Conservation (phyloP, 2,888 invertebrate genomes). For the Petrophora chlorosata region DNA sequence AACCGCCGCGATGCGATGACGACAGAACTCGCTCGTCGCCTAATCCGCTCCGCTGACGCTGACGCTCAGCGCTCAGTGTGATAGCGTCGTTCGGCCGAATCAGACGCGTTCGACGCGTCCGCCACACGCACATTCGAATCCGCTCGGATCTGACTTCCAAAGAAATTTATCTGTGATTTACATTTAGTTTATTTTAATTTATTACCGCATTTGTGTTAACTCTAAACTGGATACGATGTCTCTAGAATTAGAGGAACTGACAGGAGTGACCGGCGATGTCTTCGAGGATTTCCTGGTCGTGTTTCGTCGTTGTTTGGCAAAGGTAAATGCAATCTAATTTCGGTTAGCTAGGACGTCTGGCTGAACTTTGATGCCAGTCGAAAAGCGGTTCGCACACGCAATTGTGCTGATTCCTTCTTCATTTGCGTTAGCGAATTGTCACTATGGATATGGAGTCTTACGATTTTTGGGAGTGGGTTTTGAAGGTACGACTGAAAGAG, state of each 20-base stretch:
- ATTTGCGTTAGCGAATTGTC: not conserved
- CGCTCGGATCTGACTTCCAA: conserved; percentile 73
- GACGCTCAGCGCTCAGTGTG: conserved; percentile 56
- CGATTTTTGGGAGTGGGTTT: conserved; percentile 61
- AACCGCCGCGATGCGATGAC: conserved; percentile 9
- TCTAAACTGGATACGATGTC: conserved; percentile 80
- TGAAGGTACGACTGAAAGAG: conserved; percentile 50
- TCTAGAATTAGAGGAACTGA: conserved; percentile 86
- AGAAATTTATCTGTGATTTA: conserved; percentile 71
- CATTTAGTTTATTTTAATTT: conserved; percentile 48
- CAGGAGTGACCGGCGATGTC: conserved; percentile 86
- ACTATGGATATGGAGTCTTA: conserved; percentile 61
- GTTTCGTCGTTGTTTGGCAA: conserved; percentile 87
- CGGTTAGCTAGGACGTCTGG: conserved; percentile 51
- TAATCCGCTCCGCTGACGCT: conserved; percentile 1
- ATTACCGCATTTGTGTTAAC: conserved; percentile 44
- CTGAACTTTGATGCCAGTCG: conserved; percentile 48
- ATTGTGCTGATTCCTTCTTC: not conserved
- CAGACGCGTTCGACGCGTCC: conserved; percentile 52
- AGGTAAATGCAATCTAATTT: conserved; percentile 85
- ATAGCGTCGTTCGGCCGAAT: conserved; percentile 51
- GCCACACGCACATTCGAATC: conserved; percentile 55
- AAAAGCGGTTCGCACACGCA: conserved; percentile 5
- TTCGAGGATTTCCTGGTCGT: conserved; percentile 89
- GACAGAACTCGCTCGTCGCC: conserved; percentile 15